Conservation (phyloP, 2,797 vertebrate species). For the Mormyrops boulengeri region DNA sequence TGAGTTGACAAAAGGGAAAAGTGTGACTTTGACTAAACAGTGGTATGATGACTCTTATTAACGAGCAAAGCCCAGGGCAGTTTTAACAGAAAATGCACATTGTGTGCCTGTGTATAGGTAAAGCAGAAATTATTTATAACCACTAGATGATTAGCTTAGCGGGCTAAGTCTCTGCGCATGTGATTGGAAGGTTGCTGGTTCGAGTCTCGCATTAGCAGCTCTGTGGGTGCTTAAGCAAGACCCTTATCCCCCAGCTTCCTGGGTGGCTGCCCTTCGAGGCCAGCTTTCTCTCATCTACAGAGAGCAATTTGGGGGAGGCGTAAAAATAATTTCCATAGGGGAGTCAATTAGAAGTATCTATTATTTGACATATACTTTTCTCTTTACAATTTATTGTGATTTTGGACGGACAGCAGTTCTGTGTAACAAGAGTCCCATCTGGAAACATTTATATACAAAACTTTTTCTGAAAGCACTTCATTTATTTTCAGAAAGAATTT, state of each 20-base stretch:
- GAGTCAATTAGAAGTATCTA: neutral
- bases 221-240: neutral
- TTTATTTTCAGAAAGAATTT: constrained; percentile 49
- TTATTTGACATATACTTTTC: constrained; percentile 47
- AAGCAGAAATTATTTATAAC: constrained; percentile 65
- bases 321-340: neutral
- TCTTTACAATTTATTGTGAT: constrained; percentile 51
- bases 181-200: neutral
- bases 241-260: neutral
- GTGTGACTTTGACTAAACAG: constrained; percentile 55
- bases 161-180: neutral
- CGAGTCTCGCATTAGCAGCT: neutral
- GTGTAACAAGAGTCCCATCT: constrained; percentile 44
- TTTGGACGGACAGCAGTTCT: constrained; percentile 44
- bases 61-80: constrained; percentile 45
- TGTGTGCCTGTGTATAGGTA: constrained; percentile 51
- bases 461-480: constrained; percentile 67
- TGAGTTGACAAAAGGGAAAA: constrained; percentile 86
- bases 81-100: constrained; percentile 50
- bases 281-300: neutral
- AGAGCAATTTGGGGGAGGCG: neutral
- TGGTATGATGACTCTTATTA: constrained; percentile 45
- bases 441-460: constrained; percentile 39
- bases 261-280: neutral
- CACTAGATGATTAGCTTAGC: constrained; percentile 54